These are phyloP conservation scores for Urocynchramus pylzowi DNA, from an alignment of 2,113 vertebrate genomes.

Conservation along the genomic window DNA sequence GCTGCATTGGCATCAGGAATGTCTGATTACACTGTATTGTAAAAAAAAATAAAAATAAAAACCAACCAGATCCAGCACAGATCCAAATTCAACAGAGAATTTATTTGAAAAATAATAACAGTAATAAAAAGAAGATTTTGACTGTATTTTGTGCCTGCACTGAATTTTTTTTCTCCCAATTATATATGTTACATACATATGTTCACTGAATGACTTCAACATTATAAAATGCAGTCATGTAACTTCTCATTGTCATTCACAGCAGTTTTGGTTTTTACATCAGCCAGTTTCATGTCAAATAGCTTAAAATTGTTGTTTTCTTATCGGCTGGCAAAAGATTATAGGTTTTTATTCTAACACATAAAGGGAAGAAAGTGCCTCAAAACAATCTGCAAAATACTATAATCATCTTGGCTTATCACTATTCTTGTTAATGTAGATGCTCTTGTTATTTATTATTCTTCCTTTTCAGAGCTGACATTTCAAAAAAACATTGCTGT, in stretches of 20 bases:
- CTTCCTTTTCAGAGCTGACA: not conserved
- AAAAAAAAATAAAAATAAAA: not conserved
- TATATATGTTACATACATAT: not conserved
- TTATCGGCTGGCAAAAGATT: not conserved
- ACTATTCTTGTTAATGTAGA: not conserved
- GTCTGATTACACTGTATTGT: not conserved
- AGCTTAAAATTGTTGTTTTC: conserved; percentile 1
- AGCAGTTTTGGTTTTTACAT: not conserved
- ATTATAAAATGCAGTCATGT: not conserved
- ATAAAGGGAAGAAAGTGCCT: not conserved
- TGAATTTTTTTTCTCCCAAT: not conserved
- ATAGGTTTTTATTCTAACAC: not conserved
- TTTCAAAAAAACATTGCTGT: not conserved
- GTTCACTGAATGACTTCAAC: not conserved
- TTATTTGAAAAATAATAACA: not conserved
- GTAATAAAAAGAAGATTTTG: not conserved
- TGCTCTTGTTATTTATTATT: not conserved
- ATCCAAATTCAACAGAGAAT: not conserved
- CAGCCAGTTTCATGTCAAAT: not conserved
- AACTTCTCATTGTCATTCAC: not conserved
- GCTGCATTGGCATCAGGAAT: not conserved
- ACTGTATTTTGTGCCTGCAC: not conserved
- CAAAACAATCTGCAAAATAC: conserved; percentile 21
- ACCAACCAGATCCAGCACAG: not conserved
- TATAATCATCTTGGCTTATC: not conserved